Base-by-base conservation (phyloP, 2,888 invertebrate genomes). In the Macrophya annulata region DNA sequence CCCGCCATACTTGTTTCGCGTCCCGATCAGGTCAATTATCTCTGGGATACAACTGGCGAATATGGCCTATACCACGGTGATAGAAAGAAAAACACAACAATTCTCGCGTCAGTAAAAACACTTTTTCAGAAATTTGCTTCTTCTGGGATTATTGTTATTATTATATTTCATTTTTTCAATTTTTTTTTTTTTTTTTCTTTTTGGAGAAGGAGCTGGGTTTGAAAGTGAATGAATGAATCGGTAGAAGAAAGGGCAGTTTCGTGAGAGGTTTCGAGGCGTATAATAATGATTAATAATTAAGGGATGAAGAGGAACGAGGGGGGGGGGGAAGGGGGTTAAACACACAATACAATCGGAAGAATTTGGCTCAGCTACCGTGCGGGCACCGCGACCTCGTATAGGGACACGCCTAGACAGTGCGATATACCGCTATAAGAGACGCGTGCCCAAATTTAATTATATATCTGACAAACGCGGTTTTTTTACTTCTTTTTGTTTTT, bases 41-140 rank as follows among this genome's bases (percentile, higher is more conserved):
- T 99, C 99, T 95, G 99, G 99, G 96, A 99, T 99, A 97, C 99
- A 99, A 97, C 99, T 99, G 96, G 99, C 99, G 98, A 99, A 99
- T 97, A 99, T 99, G 96, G 99, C 99, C 99, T 99, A 95, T 91
- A 93, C 93, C 93, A 92, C 85, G 87, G 93, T 92, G 91, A 92
- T 91, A 93, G 91, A 88, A 87, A 92, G 93, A 92, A 93, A 92
- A 93, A 92, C 91, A 93, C 91, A 93, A 93, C 92, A 93, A 31
- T 31, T 31, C 92, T 93, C 93, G 93, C 93, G 93, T 93, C 91
- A 93, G 93, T 93, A 93, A 31, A 82, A 51, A 45, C 25, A 21
- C 21, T 21, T 62, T 37, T 76, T 21, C 15, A 76, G 59, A 59
- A 31, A 45, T 81, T 40, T 72, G 8, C n/a, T 25, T 15, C 15